Percentiles rank a stretch among this genome's conserved stretches.
Evolutionary conservation across 2,113 vertebrate species (phyloP).

Genomic region (Macrotis lagotis): DNA sequence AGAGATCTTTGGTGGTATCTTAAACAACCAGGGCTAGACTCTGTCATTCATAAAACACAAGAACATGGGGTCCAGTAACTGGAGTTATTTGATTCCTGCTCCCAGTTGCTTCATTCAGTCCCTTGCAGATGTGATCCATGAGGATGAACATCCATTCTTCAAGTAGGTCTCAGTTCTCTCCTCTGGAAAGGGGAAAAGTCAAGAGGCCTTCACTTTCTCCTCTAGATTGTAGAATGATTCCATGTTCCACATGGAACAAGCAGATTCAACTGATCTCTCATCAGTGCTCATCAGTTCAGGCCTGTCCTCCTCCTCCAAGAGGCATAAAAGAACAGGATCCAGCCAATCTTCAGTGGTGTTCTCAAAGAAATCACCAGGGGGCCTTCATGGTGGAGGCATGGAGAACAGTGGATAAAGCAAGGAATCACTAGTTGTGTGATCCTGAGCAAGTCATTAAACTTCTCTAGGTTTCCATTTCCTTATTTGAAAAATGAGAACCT

Average conservation of each 20-base stretch:
- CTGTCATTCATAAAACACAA: neutral
- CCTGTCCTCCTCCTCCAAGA: neutral
- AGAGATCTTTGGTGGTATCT: neutral
- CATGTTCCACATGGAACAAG: neutral
- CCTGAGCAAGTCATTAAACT: too few species aligned
- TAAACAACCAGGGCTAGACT: neutral
- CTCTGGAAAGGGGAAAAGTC: neutral
- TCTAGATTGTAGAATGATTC: neutral
- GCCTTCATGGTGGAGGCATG: neutral
- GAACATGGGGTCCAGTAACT: neutral
- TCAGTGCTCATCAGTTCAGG: neutral
- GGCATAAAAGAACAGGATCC: neutral
- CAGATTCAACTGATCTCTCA: neutral
- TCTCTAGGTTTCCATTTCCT: neutral
- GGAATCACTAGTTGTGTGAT: neutral
- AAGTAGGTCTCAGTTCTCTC: neutral
- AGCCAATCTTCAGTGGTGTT: too few species aligned
- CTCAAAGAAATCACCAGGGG: neutral
- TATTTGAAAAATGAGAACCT: neutral
- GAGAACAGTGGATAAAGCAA: neutral
- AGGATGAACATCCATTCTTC: neutral
- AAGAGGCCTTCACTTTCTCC: neutral
- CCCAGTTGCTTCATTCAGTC: neutral
- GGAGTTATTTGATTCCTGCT: neutral
- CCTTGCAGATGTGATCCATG: neutral